These are phyloP conservation scores for Protonemura montana DNA, from an alignment of 2,888 invertebrate species.

Conservation along the genomic window DNA sequence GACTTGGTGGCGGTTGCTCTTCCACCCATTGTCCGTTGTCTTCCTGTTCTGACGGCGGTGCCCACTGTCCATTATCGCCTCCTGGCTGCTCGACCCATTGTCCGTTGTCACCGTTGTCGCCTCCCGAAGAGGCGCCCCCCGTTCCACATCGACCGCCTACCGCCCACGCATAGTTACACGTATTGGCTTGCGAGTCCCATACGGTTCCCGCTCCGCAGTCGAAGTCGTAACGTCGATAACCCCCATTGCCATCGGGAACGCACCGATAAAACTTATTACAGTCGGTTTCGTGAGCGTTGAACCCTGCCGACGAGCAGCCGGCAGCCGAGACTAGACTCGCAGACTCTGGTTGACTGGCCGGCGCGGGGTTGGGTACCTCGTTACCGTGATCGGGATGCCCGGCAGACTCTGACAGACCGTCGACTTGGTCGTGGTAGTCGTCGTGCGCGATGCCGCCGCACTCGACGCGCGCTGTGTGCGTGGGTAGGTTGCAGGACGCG, in stretches of 20 bases:
- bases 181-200: slow-evolving; percentile 72
- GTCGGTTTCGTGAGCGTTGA: slow-evolving; percentile 50
- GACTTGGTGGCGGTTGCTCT: background rate
- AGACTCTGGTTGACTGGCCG: background rate
- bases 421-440: slow-evolving; percentile 38
- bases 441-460: slow-evolving; percentile 62
- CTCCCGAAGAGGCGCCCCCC: slow-evolving; percentile 46
- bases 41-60: slow-evolving; percentile 43
- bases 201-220: slow-evolving; percentile 71
- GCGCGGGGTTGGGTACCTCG: background rate
- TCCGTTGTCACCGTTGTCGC: slow-evolving; percentile 41
- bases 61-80: slow-evolving; percentile 48
- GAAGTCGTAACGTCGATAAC: slow-evolving; percentile 65
- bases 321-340: background rate
- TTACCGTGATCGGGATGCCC: background rate
- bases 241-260: slow-evolving; percentile 59
- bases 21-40: background rate
- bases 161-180: slow-evolving; percentile 68
- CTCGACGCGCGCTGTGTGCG: slow-evolving; percentile 71
- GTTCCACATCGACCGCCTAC: slow-evolving; percentile 56
- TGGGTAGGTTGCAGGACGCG: slow-evolving; percentile 75
- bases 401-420: slow-evolving; percentile 14
- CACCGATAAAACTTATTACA: slow-evolving; percentile 60
- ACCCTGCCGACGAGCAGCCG: background rate
- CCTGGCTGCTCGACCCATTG: slow-evolving; percentile 44